A percentile compares a stretch with the other conserved stretches of the same genome.
These are phyloP conservation scores for Monochamus saltuarius DNA, from an alignment of 1,140 invertebrate species.

Conservation along the genomic window DNA sequence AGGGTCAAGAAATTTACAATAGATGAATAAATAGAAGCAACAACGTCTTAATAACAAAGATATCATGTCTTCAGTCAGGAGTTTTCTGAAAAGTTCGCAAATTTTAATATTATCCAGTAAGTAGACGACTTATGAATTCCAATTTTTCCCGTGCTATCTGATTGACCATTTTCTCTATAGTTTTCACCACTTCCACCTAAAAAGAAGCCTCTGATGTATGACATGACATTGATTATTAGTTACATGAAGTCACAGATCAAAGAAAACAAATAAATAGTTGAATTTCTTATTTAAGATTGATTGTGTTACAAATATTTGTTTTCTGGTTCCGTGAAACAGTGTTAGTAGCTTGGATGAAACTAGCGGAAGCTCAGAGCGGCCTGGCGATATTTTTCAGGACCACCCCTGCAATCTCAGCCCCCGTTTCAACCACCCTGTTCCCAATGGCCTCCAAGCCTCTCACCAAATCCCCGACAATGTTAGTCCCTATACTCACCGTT, in stretches of 20 bases:
- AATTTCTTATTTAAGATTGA: no score
- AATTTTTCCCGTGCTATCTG: conserved; percentile 23
- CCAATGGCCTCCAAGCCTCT: conserved; percentile 37
- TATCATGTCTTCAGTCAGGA: conserved; percentile 9
- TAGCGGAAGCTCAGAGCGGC: conserved; percentile 7
- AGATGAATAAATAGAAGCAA: no score
- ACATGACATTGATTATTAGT: not conserved
- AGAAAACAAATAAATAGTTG: no score
- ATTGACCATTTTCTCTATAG: conserved; percentile 22
- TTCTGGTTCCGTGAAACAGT: no score
- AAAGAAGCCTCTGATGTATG: conserved; percentile 9
- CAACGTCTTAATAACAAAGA: no score
- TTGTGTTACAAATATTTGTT: no score
- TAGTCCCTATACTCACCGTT: conserved; percentile 36
- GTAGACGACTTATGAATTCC: conserved; percentile 13
- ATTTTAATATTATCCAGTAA: conserved; percentile 7
- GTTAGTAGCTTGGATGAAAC: not conserved
- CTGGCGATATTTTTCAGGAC: conserved; percentile 32
- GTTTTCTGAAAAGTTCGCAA: no score
- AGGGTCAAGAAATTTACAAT: no score
- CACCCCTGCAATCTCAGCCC: conserved; percentile 42
- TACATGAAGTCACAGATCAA: no score
- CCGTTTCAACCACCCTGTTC: conserved; percentile 42
- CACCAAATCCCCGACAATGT: conserved; percentile 37
- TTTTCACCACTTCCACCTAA: conserved; percentile 32